Evolutionary conservation across 2,113 vertebrate genomes (phyloP).

Genomic region (pig (Sus scrofa)): DNA sequence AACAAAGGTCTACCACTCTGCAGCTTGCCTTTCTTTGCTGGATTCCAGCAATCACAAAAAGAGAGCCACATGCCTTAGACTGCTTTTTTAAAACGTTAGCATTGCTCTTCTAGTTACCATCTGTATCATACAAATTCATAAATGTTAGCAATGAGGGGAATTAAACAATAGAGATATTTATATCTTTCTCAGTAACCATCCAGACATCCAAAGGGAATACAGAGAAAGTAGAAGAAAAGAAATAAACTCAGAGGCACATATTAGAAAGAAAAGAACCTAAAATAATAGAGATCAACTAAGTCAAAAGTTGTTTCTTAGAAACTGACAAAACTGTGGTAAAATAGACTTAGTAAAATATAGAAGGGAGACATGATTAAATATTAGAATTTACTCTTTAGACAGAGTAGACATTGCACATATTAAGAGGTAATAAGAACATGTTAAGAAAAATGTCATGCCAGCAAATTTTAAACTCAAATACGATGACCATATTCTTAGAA

Average conservation of each 20-base stretch:
- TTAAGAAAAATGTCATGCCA: background rate
- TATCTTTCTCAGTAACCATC: background rate
- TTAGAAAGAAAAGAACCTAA: conserved; percentile 30
- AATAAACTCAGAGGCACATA: background rate
- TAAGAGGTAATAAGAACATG: background rate
- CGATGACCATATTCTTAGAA: background rate
- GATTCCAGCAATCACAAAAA: background rate
- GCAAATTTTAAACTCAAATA: background rate
- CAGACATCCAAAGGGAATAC: background rate
- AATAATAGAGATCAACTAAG: background rate
- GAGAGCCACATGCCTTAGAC: background rate
- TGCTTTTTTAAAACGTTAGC: background rate
- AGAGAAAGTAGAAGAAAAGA: background rate
- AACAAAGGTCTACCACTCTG: background rate
- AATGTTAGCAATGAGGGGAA: background rate
- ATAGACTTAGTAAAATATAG: background rate
- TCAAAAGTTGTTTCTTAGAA: conserved; percentile 2
- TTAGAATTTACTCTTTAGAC: background rate
- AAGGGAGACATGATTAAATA: background rate
- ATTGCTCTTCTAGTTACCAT: background rate
- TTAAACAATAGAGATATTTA: background rate
- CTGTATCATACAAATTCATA: background rate
- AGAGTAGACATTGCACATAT: background rate
- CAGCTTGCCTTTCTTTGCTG: background rate
- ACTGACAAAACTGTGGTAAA: background rate